Evolutionary conservation across 2,797 vertebrate species (phyloP).

Genomic region (Cyclura pinguis): DNA sequence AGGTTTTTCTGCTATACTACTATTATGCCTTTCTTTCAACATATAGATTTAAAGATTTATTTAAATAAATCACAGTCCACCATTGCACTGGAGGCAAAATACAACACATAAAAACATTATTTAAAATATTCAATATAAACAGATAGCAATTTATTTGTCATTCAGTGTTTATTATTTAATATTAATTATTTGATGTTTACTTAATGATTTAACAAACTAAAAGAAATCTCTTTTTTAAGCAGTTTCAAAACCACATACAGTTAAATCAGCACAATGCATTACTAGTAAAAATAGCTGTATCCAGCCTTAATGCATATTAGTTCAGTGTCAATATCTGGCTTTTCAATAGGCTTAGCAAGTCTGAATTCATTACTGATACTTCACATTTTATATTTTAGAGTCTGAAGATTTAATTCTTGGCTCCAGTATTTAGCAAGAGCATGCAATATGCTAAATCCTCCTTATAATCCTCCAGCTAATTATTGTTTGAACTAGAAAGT

Average conservation of each 20-base stretch:
- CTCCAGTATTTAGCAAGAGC: slow-evolving; percentile 4
- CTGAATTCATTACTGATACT: slow-evolving; percentile 45
- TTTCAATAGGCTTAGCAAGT: slow-evolving; percentile 21
- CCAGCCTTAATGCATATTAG: background rate
- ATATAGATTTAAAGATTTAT: too few relatives aligned
- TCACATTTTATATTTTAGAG: slow-evolving; percentile 19
- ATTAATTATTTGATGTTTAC: too few relatives aligned
- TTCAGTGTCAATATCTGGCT: background rate
- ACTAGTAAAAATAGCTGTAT: background rate
- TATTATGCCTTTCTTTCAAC: too few relatives aligned
- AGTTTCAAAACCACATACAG: background rate
- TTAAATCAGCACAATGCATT: background rate
- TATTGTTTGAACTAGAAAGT: slow-evolving; percentile 44
- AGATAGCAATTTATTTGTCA: too few relatives aligned
- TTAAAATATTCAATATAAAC: too few relatives aligned
- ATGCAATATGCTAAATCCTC: slow-evolving; percentile 52
- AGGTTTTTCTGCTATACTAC: background rate
- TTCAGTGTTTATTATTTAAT: too few relatives aligned
- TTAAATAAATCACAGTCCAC: too few relatives aligned
- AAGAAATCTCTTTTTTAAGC: too few relatives aligned
- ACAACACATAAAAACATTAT: too few relatives aligned
- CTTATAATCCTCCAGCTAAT: slow-evolving; percentile 54
- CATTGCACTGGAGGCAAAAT: too few relatives aligned
- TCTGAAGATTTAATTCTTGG: slow-evolving; percentile 29
- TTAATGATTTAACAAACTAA: too few relatives aligned